Base-by-base conservation (phyloP, 2,113 vertebrate genomes). In the Alosa alosa region DNA sequence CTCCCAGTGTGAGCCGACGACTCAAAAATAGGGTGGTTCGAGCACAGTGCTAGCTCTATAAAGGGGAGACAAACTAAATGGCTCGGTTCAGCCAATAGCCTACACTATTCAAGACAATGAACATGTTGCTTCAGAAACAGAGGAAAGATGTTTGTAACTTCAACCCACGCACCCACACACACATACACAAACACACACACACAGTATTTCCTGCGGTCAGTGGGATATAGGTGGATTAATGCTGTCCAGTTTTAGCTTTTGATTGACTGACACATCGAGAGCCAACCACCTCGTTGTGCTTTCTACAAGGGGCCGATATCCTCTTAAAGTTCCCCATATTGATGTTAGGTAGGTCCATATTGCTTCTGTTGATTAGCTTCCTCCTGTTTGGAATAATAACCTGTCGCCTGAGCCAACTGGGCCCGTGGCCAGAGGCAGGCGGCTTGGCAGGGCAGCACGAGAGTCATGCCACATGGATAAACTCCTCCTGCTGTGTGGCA, bases 381-480 rank as follows among this genome's bases (percentile, higher is more conserved):
- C 36, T 36, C 72, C 72, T 78, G 72, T 78, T 78, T 78, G 31
- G 72, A 13, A 78, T 78, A 78, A 78, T 78, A 78, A 39, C 72
- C 31, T 10, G 11, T 78, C 72, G 39, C 72, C 39, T 36, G 31
- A 15, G 72, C 72, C 72, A 78, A 78, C 25, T 36, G 31, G 72
- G 72, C 72, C 31, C 1, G 11, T 10, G 31, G 31, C 13, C 72
- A 39, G 36, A 2, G 13, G 9, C 72, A 17, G 72, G 36, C 36
- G 13, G 31, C 31, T 78, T 78, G 72, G 72, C 72, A 78, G 72
- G 72, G 72, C 36, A 18, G 72, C 10, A 11, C 17, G 25, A 15
- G 25, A 78, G 72, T 78, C 72, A 78, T 78, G 72, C 36, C 36
- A 39, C 72, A 78, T 78, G 72, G 72, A 39, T 39, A 39, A 31